Conservation (phyloP, 2,888 invertebrate genomes). For the Chelonus formosanus region DNA sequence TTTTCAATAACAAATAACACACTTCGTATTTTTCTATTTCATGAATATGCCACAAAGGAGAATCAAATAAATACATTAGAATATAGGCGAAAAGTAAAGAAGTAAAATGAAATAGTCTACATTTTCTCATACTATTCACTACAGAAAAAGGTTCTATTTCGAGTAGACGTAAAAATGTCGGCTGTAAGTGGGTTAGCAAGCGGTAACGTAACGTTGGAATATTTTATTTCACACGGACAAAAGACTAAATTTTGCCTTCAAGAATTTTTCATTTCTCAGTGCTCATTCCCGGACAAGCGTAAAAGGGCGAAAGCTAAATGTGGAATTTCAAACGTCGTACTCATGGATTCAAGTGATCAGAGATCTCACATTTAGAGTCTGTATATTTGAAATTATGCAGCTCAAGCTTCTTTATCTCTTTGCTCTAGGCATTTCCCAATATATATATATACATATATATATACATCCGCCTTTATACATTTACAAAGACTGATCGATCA, state of each 20-base stretch:
- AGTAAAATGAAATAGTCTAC: slow-evolving; percentile 19
- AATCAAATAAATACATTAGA: slow-evolving; percentile 28
- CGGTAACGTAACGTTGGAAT: slow-evolving; percentile 21
- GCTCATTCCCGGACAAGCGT: slow-evolving; percentile 9
- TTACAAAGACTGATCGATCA: too few species aligned
- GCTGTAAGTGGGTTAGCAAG: slow-evolving; percentile 25
- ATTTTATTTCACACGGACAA: slow-evolving; percentile 29
- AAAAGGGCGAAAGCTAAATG: background rate
- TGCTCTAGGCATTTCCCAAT: too few species aligned
- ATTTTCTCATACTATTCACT: slow-evolving; percentile 28
- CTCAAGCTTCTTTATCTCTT: too few species aligned
- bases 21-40: too few species aligned
- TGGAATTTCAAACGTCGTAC: background rate
- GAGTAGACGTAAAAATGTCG: slow-evolving; percentile 31
- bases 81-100: slow-evolving; percentile 16
- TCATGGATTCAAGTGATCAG: too few species aligned
- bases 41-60: background rate
- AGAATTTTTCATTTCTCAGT: slow-evolving; percentile 21
- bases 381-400: too few species aligned
- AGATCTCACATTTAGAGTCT: too few species aligned
- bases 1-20: too few species aligned
- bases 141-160: slow-evolving; percentile 14
- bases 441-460: too few species aligned
- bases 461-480: too few species aligned
- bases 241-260: slow-evolving; percentile 22